These are phyloP conservation scores for Grammatotria lemairii DNA, from an alignment of 2,113 vertebrate species.

Conservation along the genomic window DNA sequence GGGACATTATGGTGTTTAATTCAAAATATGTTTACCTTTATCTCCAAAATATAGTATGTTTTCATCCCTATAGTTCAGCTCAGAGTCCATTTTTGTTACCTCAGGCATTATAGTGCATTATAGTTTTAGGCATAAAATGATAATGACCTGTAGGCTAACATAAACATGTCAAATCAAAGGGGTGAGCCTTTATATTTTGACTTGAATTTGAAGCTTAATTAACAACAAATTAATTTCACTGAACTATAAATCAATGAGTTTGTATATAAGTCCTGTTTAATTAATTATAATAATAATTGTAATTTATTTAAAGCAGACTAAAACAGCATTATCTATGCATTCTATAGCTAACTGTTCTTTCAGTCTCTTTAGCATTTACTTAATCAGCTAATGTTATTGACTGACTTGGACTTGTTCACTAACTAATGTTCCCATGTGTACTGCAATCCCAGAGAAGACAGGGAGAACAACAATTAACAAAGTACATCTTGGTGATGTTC, in stretches of 20 bases:
- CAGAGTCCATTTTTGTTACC: neutral
- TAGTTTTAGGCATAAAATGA: neutral
- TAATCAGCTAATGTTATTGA: constrained; percentile 11
- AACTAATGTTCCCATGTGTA: neutral
- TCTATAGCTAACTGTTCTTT: neutral
- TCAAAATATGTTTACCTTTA: neutral
- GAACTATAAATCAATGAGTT: neutral
- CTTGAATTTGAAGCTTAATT: neutral
- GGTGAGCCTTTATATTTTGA: neutral
- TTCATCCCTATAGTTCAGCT: neutral
- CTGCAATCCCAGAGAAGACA: neutral
- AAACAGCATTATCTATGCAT: neutral
- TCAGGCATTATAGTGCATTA: neutral
- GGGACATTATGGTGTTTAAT: neutral
- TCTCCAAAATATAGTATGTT: neutral
- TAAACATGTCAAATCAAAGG: neutral
- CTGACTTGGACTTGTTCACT: neutral
- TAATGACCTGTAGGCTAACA: neutral
- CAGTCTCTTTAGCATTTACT: neutral
- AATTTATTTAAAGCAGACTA: neutral
- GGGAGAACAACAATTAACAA: neutral
- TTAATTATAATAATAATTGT: neutral
- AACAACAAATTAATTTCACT: neutral
- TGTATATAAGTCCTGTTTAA: neutral
- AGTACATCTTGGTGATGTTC: neutral